Conservation (phyloP, 2,888 invertebrate species). For the Lasioglossum marginatum region DNA sequence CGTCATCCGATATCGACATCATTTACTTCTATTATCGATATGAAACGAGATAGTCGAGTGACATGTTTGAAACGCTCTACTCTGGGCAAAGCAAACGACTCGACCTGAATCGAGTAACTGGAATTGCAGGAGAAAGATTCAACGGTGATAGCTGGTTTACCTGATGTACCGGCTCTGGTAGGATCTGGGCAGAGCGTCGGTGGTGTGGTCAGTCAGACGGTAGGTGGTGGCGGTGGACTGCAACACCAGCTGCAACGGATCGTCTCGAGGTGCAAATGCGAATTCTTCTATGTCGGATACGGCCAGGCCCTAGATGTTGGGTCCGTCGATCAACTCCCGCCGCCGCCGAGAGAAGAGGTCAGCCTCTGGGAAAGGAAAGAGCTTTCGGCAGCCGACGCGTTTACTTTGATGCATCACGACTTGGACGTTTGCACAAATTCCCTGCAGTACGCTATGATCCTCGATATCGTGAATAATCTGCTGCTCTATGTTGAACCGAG, state of each 20-base stretch:
- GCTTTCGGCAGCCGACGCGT: slow-evolving; percentile 95
- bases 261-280: slow-evolving; percentile 98
- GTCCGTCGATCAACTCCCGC: slow-evolving; percentile 88
- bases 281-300: slow-evolving; percentile 98
- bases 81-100: background rate
- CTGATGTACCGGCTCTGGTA: slow-evolving; percentile 95
- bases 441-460: slow-evolving; percentile 96
- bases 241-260: slow-evolving; percentile 94
- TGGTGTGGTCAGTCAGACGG: slow-evolving; percentile 96
- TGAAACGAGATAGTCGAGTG: background rate
- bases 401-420: slow-evolving; percentile 99
- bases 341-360: slow-evolving; percentile 89
- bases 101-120: background rate
- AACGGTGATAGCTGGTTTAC: slow-evolving; percentile 91
- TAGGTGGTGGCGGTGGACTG: slow-evolving; percentile 89
- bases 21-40: too few species aligned
- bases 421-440: slow-evolving; percentile 99
- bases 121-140: slow-evolving; percentile 88
- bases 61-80: background rate
- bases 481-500: slow-evolving; percentile 98
- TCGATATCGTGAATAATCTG: slow-evolving; percentile 99
- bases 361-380: slow-evolving; percentile 93
- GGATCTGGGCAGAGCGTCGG: slow-evolving; percentile 98
- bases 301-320: slow-evolving; percentile 91
- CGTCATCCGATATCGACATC: background rate